phyloP scores from a whole-genome alignment of 2,888 invertebrate genomes.

The Listrodromus nycthemerus region DNA sequence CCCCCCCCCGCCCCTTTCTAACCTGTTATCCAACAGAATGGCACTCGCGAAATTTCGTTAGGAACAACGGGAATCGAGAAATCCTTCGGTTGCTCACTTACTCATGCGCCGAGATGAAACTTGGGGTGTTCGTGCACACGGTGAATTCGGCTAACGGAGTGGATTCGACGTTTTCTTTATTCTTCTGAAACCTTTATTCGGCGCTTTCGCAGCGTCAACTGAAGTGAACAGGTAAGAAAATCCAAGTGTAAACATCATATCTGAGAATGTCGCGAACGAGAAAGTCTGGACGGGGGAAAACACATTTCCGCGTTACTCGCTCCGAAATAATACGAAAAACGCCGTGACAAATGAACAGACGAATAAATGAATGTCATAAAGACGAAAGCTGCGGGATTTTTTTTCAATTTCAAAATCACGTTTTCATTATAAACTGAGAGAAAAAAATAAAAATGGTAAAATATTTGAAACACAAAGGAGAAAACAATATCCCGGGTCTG shows the following conservation, averaged over 20 bases:
- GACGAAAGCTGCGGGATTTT: not conserved
- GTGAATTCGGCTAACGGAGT: not conserved
- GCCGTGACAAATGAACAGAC: not conserved
- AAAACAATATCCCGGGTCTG: too few relatives aligned
- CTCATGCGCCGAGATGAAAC: slow-evolving; percentile 20
- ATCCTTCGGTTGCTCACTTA: slow-evolving; percentile 36
- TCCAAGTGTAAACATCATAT: not conserved
- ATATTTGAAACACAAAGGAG: too few relatives aligned
- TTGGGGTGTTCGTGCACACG: slow-evolving; percentile 2
- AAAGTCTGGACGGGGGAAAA: not conserved
- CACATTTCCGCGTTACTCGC: not conserved
- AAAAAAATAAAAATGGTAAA: too few relatives aligned
- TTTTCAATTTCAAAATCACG: too few relatives aligned
- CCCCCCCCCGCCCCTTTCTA: not conserved
- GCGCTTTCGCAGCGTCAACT: not conserved
- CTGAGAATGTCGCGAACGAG: not conserved
- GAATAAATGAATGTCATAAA: not conserved
- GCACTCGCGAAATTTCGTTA: slow-evolving; percentile 36
- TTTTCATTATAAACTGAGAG: too few relatives aligned
- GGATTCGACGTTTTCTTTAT: not conserved
- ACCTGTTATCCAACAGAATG: slow-evolving; percentile 12
- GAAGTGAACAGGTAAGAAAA: not conserved
- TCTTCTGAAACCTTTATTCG: not conserved
- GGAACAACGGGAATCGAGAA: slow-evolving; percentile 14
- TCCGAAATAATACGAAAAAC: not conserved